Evolutionary conservation across 92 coral and sea anemone genomes (phyloP).

Genomic region (Palythoa heliodiscus): DNA sequence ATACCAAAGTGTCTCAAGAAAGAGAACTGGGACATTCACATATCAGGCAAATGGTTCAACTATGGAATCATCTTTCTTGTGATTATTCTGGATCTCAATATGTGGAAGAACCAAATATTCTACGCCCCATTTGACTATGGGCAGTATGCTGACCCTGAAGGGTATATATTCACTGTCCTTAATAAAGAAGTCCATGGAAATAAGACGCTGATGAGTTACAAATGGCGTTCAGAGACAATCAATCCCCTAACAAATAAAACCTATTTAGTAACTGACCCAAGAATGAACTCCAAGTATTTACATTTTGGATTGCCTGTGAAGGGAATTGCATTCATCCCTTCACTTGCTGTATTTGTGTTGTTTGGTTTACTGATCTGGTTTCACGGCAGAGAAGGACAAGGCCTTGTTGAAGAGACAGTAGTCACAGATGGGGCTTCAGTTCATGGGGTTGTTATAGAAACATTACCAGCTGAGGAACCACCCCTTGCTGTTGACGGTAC

Average conservation of each 20-base stretch:
- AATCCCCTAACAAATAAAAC: slow-evolving; percentile 71
- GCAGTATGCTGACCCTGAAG: slow-evolving; percentile 77
- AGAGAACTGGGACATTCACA: slow-evolving; percentile 86
- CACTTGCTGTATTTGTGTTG: slow-evolving; percentile 71
- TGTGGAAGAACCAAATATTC: slow-evolving; percentile 99
- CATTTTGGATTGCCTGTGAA: slow-evolving; percentile 74
- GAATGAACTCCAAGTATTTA: slow-evolving; percentile 90
- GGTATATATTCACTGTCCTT: slow-evolving; percentile 73
- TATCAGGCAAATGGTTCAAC: slow-evolving; percentile 95
- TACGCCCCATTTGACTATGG: slow-evolving; percentile 91
- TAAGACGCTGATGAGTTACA: slow-evolving; percentile 75
- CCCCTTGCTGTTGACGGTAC: slow-evolving; percentile 11
- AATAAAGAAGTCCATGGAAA: slow-evolving; percentile 77
- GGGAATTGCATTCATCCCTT: slow-evolving; percentile 89
- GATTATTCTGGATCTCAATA: slow-evolving; percentile 91
- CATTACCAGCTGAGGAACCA: slow-evolving; percentile 45
- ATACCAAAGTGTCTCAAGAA: slow-evolving; percentile 70
- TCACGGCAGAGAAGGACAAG: slow-evolving; percentile 80
- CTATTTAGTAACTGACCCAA: slow-evolving; percentile 65
- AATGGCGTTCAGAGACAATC: slow-evolving; percentile 75
- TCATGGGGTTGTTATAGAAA: slow-evolving; percentile 78
- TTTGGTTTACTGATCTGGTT: slow-evolving; percentile 91
- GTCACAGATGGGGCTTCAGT: slow-evolving; percentile 68
- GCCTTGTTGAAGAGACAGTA: slow-evolving; percentile 66
- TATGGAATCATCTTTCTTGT: slow-evolving; percentile 94